A percentile compares a stretch with the other conserved stretches of the same genome.
Conservation (phyloP, 2,888 invertebrate genomes). For the Ormyrus pomaceus region DNA sequence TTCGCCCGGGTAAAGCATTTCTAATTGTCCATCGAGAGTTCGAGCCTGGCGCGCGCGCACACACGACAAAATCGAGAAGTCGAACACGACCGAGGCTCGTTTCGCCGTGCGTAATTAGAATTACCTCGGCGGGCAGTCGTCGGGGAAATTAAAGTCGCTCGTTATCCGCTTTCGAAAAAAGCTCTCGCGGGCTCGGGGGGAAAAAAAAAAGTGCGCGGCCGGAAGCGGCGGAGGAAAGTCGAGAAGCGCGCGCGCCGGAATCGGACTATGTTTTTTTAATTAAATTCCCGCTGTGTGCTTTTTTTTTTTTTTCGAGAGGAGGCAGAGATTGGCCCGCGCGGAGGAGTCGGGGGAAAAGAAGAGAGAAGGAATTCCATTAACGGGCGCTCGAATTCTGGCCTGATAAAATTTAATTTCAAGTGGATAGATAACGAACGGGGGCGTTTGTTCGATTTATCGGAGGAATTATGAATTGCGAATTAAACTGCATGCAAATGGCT, state of each 20-base stretch:
- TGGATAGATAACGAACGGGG: not conserved
- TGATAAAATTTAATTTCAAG: slow-evolving; percentile 25
- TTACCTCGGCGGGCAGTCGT: not conserved
- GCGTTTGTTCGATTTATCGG: no score
- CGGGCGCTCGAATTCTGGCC: not conserved
- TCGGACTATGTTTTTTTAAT: slow-evolving; percentile 7
- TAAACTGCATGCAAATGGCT: no score
- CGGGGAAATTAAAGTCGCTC: slow-evolving; percentile 39
- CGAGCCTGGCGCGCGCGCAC: no score
- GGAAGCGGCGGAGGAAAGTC: not conserved
- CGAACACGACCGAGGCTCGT: no score
- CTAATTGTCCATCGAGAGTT: no score
- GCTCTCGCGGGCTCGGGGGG: not conserved
- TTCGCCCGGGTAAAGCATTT: no score
- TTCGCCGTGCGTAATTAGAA: slow-evolving; percentile 7
- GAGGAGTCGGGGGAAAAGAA: no score
- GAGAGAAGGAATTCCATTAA: slow-evolving; percentile 10
- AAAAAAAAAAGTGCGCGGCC: not conserved
- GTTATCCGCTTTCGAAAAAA: not conserved
- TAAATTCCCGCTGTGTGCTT: slow-evolving; percentile 17
- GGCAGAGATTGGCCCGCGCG: not conserved
- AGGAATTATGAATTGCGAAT: no score
- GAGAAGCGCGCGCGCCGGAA: not conserved
- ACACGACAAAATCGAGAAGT: no score
- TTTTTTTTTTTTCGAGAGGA: not conserved